Base-by-base conservation (phyloP, 2,797 vertebrate species). In the Trachurus trachurus region DNA sequence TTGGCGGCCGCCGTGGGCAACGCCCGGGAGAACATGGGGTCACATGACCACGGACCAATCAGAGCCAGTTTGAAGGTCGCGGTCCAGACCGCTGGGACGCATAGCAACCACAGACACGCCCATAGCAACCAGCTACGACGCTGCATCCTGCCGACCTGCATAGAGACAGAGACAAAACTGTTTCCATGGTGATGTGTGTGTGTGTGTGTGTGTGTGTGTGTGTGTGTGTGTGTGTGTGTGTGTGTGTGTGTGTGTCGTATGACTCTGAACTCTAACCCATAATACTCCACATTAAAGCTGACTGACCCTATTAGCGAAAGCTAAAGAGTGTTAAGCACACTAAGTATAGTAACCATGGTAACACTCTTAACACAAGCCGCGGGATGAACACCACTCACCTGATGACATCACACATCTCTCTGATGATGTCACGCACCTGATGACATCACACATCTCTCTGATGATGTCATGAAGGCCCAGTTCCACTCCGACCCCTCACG, bases 41-140 rank as follows among this genome's bases (percentile, higher is more conserved):
- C 96, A 34, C 97, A 98, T 53, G 85, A 68, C 97, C 97, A 98
- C 0, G 97, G 97, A 0, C 96, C 97, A 61, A 98, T 81, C 4
- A 98, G 90, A 1, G 94, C 97, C 0, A 97, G 86, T 3, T 92
- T 96, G 85, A 96, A 97, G 40, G 94, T 96, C 0, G 93, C 82
- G 0, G 83, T 49, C n/a, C 58, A 12, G 16, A 80, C 60, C 0
- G 76, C 40, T 1, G 57, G 3, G 0, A 78, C 9, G 29, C 62
- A 65, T 39, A 88, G 62, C 52, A 89, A 76, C 88, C 81, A 87
- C 2, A 93, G 67, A 71, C 61, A 87, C 0, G 1, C 21, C 26
- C 78, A 57, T 9, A 88, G 82, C 52, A 83, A 79, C 78, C 74
- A 82, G 22, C 26, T 13, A 44, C 26, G 42, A 50, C 40, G 47